These are phyloP conservation scores for Actinernus sp. DNA, from an alignment of 92 coral and sea anemone species.

Conservation along the genomic window DNA sequence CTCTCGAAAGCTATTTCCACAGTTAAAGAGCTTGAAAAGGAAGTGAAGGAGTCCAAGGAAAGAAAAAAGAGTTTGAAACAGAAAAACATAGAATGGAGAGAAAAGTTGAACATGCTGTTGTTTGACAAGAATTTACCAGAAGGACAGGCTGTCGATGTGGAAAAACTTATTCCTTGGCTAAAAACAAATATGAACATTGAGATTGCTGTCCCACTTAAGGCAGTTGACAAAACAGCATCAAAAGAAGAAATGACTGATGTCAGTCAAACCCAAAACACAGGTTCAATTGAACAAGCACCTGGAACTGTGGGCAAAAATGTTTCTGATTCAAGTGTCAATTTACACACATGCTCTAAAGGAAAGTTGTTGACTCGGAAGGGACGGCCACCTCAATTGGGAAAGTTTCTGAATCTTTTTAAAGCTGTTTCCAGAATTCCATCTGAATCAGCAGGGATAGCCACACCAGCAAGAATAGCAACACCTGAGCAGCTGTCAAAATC, in stretches of 20 bases:
- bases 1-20: slow-evolving; percentile 67
- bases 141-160: slow-evolving; percentile 25
- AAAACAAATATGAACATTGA: slow-evolving; percentile 21
- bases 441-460: neutral
- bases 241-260: too few relatives aligned
- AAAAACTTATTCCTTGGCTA: slow-evolving; percentile 42
- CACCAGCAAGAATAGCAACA: neutral
- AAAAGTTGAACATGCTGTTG: slow-evolving; percentile 50
- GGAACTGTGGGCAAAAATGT: neutral
- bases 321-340: neutral
- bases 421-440: slow-evolving; percentile 12
- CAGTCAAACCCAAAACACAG: too few relatives aligned
- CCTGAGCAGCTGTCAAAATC: neutral
- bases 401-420: slow-evolving; percentile 11
- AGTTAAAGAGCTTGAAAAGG: slow-evolving; percentile 34
- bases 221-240: neutral
- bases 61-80: slow-evolving; percentile 23
- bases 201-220: slow-evolving; percentile 28
- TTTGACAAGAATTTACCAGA: slow-evolving; percentile 27
- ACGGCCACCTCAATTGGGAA: slow-evolving; percentile 32
- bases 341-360: neutral
- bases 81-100: slow-evolving; percentile 48
- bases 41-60: slow-evolving; percentile 9
- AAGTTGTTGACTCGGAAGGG: slow-evolving; percentile 19
- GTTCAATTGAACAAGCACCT: too few relatives aligned